Evolutionary conservation across 2,113 vertebrate species (phyloP).

Genomic region (Aptenodytes forsteri): DNA sequence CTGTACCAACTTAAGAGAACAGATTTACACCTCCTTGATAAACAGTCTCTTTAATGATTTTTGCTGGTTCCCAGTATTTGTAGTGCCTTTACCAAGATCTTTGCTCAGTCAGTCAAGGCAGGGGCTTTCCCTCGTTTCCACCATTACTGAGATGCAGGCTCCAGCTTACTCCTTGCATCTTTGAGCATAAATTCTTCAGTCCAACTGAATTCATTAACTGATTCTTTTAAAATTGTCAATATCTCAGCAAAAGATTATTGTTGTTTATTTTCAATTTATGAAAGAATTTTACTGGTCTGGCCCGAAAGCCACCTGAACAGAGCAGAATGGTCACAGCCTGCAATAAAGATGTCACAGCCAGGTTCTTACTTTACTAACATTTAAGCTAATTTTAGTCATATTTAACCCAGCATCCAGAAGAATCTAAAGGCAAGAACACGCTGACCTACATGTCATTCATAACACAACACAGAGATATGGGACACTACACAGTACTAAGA

Average conservation of each 20-base stretch:
- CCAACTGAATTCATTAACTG: neutral
- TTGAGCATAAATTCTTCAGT: neutral
- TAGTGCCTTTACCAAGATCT: neutral
- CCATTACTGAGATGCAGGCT: rapidly evolving
- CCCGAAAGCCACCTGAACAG: neutral
- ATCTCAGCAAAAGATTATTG: neutral
- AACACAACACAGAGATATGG: neutral
- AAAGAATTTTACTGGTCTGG: neutral
- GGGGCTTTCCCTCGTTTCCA: neutral
- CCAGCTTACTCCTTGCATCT: neutral
- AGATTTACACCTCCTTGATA: neutral
- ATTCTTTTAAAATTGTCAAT: neutral
- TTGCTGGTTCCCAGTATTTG: neutral
- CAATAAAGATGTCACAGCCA: neutral
- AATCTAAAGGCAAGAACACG: neutral
- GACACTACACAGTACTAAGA: neutral
- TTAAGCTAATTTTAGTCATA: neutral
- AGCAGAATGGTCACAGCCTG: neutral
- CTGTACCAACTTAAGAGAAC: neutral
- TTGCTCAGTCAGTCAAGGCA: neutral
- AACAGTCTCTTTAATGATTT: neutral
- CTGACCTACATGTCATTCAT: neutral
- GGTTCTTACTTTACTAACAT: neutral
- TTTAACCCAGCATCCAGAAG: neutral
- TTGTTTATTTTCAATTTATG: neutral